These are phyloP conservation scores for Patella caerulea DNA, from an alignment of 2,888 invertebrate genomes.

Conservation along the genomic window DNA sequence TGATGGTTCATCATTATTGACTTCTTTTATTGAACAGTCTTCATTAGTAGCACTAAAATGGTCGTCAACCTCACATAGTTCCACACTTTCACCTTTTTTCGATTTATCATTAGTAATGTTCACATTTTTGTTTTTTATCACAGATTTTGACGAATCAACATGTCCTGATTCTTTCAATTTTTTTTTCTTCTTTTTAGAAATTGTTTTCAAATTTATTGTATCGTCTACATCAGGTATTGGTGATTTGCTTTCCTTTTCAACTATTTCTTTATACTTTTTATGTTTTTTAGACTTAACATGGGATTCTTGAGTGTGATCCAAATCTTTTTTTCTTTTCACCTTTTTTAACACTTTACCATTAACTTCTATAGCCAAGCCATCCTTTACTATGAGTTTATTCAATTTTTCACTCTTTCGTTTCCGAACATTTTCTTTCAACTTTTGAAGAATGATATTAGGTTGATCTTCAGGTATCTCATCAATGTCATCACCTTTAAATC, in stretches of 20 bases:
- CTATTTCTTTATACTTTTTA: slow-evolving; percentile 10
- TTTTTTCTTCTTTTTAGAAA: slow-evolving; percentile 28
- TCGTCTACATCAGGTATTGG: slow-evolving; percentile 8
- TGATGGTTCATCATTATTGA: slow-evolving; percentile 27
- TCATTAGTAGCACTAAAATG: slow-evolving; percentile 17
- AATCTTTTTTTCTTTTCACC: too few species aligned
- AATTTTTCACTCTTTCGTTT: slow-evolving; percentile 1
- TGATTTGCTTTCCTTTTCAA: slow-evolving; percentile 4
- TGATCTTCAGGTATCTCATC: background rate
- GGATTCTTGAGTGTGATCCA: too few species aligned
- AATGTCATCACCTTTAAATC: background rate
- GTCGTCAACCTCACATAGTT: slow-evolving; percentile 1
- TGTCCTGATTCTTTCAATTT: slow-evolving; percentile 12
- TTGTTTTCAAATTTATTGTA: slow-evolving; percentile 14
- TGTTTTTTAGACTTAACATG: background rate
- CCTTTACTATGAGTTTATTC: too few species aligned
- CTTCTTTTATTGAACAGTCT: slow-evolving; percentile 18
- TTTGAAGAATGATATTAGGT: background rate
- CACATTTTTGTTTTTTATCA: slow-evolving; percentile 16
- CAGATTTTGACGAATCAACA: slow-evolving; percentile 16
- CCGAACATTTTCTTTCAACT: background rate
- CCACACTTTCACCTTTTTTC: slow-evolving; percentile 15
- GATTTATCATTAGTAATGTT: slow-evolving; percentile 16
- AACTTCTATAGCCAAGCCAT: too few species aligned
- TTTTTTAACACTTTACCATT: too few species aligned